A percentile compares a stretch with the other conserved stretches of the same genome.
Conservation (phyloP, 35 echinoderm and acorn worm genomes). For the Eucidaris tribuloides region DNA sequence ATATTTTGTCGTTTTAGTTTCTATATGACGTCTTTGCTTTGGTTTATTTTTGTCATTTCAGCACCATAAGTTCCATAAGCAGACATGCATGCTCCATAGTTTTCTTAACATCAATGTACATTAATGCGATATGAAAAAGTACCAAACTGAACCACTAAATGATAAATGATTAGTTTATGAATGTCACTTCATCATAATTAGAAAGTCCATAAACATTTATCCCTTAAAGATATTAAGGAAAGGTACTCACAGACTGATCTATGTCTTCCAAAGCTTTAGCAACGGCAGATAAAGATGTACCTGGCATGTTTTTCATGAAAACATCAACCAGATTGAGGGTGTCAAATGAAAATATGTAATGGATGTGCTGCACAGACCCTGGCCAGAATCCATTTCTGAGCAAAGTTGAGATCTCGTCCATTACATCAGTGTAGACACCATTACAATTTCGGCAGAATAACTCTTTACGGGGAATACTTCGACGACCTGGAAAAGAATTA, state of each 20-base stretch:
- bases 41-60: too few relatives aligned
- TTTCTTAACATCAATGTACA: too few relatives aligned
- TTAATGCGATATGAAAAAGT: too few relatives aligned
- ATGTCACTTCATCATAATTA: too few relatives aligned
- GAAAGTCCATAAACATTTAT: too few relatives aligned
- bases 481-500: neutral
- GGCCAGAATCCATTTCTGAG: conserved; percentile 6
- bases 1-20: too few relatives aligned
- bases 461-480: neutral
- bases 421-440: neutral
- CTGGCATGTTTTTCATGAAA: conserved; percentile 1
- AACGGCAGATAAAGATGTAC: neutral
- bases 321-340: neutral
- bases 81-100: too few relatives aligned
- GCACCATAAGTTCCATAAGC: too few relatives aligned
- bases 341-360: neutral
- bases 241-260: neutral
- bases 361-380: neutral
- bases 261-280: conserved; percentile 14
- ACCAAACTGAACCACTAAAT: too few relatives aligned
- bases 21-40: too few relatives aligned
- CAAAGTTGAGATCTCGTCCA: neutral
- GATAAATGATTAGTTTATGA: too few relatives aligned
- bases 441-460: neutral
- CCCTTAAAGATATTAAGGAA: too few relatives aligned